Percentiles rank a stretch among this genome's conserved stretches.
These are phyloP conservation scores for Acronicta leporina DNA, from an alignment of 2,888 invertebrate genomes.

Conservation along the genomic window DNA sequence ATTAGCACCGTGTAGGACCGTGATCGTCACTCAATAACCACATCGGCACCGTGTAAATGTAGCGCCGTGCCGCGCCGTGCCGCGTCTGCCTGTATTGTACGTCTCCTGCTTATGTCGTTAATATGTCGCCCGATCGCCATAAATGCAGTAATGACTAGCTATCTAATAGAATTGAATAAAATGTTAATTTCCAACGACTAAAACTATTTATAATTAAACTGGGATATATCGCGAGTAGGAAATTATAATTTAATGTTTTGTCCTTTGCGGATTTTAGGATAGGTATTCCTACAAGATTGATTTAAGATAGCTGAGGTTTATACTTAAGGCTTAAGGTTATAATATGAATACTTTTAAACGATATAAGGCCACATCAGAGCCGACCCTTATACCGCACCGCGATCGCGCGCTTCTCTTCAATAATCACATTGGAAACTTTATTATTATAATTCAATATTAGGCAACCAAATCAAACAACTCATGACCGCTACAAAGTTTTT, in stretches of 20 bases:
- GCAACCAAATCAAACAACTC: constrained; percentile 25
- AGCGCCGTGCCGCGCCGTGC: too few species aligned
- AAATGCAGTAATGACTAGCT: constrained; percentile 55
- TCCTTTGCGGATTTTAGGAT: too few species aligned
- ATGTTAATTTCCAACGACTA: not conserved
- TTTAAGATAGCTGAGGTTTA: too few species aligned
- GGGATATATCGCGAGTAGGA: not conserved
- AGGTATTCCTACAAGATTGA: too few species aligned
- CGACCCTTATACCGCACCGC: constrained; percentile 11
- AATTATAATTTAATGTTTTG: too few species aligned
- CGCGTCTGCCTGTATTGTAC: not conserved
- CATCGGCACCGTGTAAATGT: constrained; percentile 60
- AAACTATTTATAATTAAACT: constrained; percentile 5
- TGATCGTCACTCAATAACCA: constrained; percentile 48
- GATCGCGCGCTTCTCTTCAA: constrained; percentile 1
- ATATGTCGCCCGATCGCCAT: constrained; percentile 16
- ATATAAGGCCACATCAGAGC: constrained; percentile 10
- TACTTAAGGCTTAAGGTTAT: too few species aligned
- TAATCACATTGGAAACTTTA: constrained; percentile 61
- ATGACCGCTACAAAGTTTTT: constrained; percentile 23
- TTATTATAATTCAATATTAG: constrained; percentile 30
- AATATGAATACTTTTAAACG: not conserved
- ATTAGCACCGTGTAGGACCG: constrained; percentile 73
- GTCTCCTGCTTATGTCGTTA: constrained; percentile 11
- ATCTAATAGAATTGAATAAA: constrained; percentile 3